Evolutionary conservation across 2,888 invertebrate species (phyloP), one percentile per base, ranked within the genome.

Genomic region (Luffia ferchaultella): DNA sequence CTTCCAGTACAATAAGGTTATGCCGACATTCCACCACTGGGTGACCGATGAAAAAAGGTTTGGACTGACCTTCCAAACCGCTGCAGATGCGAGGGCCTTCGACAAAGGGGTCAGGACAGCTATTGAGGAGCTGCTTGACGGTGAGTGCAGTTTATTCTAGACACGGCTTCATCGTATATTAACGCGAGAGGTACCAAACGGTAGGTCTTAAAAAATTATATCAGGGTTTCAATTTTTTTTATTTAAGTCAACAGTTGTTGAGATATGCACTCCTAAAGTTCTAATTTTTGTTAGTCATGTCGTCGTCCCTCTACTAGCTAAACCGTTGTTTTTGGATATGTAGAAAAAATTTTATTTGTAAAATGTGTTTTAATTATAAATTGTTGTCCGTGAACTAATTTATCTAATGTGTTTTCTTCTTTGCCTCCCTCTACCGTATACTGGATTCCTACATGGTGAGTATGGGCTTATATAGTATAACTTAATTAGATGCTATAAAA

Each of bases 11-110:
- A 95, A 95, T 82, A 96, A 95, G 86, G 96, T 97, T 65, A 97
- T 97, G 93, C 97, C 98, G 30, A 97, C 97, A 45, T 98, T 98
- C 87, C 97, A 97, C 85, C 97, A 97, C 80, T 98, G 97, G 97
- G 92, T 92, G 70, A 96, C 96, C 17, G 97, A 95, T 52, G 95
- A 96, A 80, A 95, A 95, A 79, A 91, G 94, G 60, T 97, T 95
- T 85, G 98, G 97, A 48, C 87, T 98, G 60, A 97, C 97, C 49
- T 98, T 98, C 86, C 96, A 96, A 76, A 95, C 96, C 49, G 96
- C 96, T 41, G 96, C 96, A 7, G 95, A 97, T 82, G 97, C 96
- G 40, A 84, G 96, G 56, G 95, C 96, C 50, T 97, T 97, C 76
- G 97, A 97, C 71, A 93, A 93, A 69, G 96, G 96, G 42, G 94